Evolutionary conservation across 2,888 invertebrate genomes (phyloP), one percentile per base, ranked within the genome.

Genomic region (Callinectes sapidus): DNA sequence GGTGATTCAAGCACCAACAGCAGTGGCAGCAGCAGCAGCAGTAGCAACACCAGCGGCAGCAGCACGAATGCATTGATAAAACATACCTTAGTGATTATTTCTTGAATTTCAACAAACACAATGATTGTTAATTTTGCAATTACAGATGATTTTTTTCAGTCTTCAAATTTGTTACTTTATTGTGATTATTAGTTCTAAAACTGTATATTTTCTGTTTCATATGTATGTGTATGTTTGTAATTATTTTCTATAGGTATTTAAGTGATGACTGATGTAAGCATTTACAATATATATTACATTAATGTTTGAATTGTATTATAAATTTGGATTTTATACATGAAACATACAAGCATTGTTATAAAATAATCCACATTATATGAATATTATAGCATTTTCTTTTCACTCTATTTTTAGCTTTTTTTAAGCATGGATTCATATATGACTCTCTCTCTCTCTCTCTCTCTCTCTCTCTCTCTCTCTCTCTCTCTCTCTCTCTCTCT

Each of bases 241-340:
- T 39, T 86, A 32, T 32, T 86, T 39, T 86, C 18, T 35, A 86
- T 86, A 86, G 23, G 18, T 39, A 39, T 39, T 86, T 35, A 86
- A 18, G 42, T 87, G 48, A 48, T 87, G n/a, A 32, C n/a, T 87
- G n/a, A 48, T 87, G 54, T 87, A 87, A 48, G 42, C 54, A 87
- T 87, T 48, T 87, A 87, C 54, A 87, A 32, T 87, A 87, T 42
- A 87, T 42, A 86, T 86, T 86, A 87, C 54, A 87, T 87, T 48
- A n/a, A 87, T 87, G 42, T 87, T n/a, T 87, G 3, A 48, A 42
- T 87, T 48, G 42, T 81, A 81, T 35, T 81, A 81, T 32, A 32
- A 81, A 81, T 81, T 81, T 81, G 77, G 77, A 81, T 81, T 81
- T 81, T 81, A 81, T 81, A 81, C 77, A 81, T 81, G 77, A 35